These are phyloP conservation scores for Corythornis madagascariensis DNA, from an alignment of 2,113 vertebrate species.

Conservation along the genomic window DNA sequence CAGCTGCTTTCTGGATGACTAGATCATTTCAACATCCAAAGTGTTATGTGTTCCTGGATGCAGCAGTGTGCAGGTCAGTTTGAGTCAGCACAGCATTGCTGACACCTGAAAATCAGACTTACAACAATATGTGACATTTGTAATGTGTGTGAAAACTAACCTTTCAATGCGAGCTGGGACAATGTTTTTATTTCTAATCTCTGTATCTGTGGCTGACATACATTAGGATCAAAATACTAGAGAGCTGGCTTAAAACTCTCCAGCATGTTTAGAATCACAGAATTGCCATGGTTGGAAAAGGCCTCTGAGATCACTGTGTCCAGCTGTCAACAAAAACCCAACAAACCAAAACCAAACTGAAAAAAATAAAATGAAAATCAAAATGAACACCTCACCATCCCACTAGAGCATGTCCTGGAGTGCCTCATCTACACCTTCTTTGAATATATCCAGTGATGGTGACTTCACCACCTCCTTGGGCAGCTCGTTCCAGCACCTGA, in stretches of 20 bases:
- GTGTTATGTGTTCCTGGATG: background rate
- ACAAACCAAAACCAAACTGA: too few relatives aligned
- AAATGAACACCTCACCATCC: too few relatives aligned
- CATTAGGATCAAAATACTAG: background rate
- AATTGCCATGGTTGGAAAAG: too few relatives aligned
- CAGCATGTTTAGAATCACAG: background rate
- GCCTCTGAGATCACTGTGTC: too few relatives aligned
- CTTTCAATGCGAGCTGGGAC: background rate
- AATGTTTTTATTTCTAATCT: background rate
- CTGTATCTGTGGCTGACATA: background rate
- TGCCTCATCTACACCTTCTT: too few relatives aligned
- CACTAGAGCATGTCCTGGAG: too few relatives aligned
- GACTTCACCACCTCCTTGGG: too few relatives aligned
- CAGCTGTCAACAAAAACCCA: too few relatives aligned
- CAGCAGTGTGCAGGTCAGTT: background rate
- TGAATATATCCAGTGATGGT: too few relatives aligned
- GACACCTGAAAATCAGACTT: constrained; percentile 3
- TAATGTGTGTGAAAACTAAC: background rate
- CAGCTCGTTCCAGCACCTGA: too few relatives aligned
- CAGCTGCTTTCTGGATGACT: background rate
- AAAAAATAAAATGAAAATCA: too few relatives aligned
- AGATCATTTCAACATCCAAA: background rate
- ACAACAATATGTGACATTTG: background rate
- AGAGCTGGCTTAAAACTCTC: background rate
- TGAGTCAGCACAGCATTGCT: background rate